Base-by-base conservation (phyloP, 2,113 vertebrate genomes). In the Datnioides undecimradiatus region DNA sequence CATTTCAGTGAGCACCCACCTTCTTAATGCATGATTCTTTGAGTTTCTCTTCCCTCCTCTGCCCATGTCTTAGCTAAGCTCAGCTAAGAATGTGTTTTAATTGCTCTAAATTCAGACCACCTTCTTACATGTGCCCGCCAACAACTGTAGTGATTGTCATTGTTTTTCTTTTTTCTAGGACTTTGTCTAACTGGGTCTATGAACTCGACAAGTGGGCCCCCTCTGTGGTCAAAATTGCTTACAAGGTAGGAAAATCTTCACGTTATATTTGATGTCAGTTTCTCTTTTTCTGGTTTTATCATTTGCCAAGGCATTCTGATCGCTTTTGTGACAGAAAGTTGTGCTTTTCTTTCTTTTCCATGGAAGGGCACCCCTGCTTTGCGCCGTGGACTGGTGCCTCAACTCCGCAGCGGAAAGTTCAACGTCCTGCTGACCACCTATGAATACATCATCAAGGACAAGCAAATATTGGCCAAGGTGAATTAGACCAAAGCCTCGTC, bases 401-500 rank as follows among this genome's bases (percentile, higher is more conserved):
- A 97, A 87, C 96, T 99, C 36, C 95, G 97, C 74, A 97, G 96
- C 68, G 97, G 98, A 76, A 99, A 99, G 91, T 99, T 99, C 82
- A 99, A 99, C 23, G 98, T 98, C 66, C 95, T 99, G 79, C 84
- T 99, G 89, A 99, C 98, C 49, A 99, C 98, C 33, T 99, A 99
- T 0, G 98, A 99, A 86, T 99, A 99, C 89, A 99, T 99, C 89
- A 99, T 99, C 91, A 99, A 99, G 91, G 98, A 99, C 94, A 99
- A 99, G 87, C 97, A 99, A 69, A 98, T 99, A 76, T 97, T 99
- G 80, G 98, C 98, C 85, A 99, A 99, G 97, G 98, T 99, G 54
- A 93, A 45, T 29, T 8, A 65, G 16, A 59, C 41, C 9, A 70
- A 63, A 67, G 11, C 29, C 59, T 46, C 63, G n/a, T 19, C 19